Base-by-base conservation (phyloP, 2,888 invertebrate species). In the Neoitamus cyanurus region DNA sequence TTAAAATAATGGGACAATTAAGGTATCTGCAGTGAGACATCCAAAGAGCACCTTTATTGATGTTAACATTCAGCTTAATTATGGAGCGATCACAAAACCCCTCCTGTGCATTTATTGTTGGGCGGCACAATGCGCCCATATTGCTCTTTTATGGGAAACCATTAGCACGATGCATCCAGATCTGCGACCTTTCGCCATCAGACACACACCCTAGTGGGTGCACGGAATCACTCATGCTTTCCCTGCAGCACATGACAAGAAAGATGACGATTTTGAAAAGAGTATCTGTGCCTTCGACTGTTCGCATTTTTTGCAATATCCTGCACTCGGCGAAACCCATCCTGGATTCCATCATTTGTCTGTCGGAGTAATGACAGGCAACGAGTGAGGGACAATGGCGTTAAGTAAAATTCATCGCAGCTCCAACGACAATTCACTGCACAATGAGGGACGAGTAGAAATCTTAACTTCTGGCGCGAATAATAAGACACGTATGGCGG, bases 1-100 rank as follows among this genome's bases (percentile, higher is more conserved):
- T 73, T 73, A 73, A 73, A 73, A 73, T 73, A 73, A 73, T 73
- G 73, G 73, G 25, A 73, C 73, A 73, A 73, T 73, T 73, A 73
- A 37, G 37, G 73, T 73, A 73, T 73, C 73, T 73, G 37, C 37
- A 73, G 25, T 36, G 36, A 34, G 36, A 11, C 36, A 73, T 31
- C 73, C 73, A 73, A 37, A 36, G 73, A 34, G 73, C 25, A 36
- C 25, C 34, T 73, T 73, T 73, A 73, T 73, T 73, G 73, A 73
- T 73, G 73, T 73, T 73, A 73, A 73, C 73, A 37, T 73, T 73
- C 73, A 73, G 73, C 37, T 37, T 73, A 31, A 73, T 73, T 73
- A 73, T 73, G 37, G 73, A 37, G 11, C 73, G 73, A 73, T 73
- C 37, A 73, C 73, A 73, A 73, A 36, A 73, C 73, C 37, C 31